Evolutionary conservation across 2,113 vertebrate species (phyloP).

Genomic region (Lepus americanus): DNA sequence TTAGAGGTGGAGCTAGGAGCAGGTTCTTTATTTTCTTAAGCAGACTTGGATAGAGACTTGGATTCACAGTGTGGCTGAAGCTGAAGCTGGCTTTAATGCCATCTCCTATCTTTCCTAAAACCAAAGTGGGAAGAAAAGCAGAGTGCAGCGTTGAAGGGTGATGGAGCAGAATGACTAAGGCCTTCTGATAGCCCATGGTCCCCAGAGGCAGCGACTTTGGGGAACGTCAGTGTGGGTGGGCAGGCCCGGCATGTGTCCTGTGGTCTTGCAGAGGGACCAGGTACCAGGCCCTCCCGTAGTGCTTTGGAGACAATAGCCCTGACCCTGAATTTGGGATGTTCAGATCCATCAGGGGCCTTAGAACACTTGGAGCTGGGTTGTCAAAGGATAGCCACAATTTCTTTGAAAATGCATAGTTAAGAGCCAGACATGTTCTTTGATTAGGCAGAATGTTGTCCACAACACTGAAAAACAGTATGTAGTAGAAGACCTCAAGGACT

Average conservation of each 20-base stretch:
- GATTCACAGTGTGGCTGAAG: background rate
- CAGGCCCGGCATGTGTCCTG: background rate
- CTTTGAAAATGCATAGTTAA: background rate
- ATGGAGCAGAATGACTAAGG: background rate
- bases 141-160: background rate
- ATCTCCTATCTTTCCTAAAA: background rate
- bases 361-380: background rate
- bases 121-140: background rate
- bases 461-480: background rate
- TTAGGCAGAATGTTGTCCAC: background rate
- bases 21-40: conserved; percentile 24
- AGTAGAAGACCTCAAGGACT: background rate
- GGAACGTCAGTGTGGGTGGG: background rate
- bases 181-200: background rate
- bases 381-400: background rate
- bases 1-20: background rate
- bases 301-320: background rate
- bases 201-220: background rate
- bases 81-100: background rate
- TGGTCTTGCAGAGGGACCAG: background rate
- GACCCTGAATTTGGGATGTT: background rate
- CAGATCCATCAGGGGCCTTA: background rate
- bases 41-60: conserved; percentile 7
- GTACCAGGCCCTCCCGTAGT: background rate
- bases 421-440: background rate